Evolutionary conservation across 1,140 invertebrate species (phyloP).

Genomic region (Ruditapes philippinarum): DNA sequence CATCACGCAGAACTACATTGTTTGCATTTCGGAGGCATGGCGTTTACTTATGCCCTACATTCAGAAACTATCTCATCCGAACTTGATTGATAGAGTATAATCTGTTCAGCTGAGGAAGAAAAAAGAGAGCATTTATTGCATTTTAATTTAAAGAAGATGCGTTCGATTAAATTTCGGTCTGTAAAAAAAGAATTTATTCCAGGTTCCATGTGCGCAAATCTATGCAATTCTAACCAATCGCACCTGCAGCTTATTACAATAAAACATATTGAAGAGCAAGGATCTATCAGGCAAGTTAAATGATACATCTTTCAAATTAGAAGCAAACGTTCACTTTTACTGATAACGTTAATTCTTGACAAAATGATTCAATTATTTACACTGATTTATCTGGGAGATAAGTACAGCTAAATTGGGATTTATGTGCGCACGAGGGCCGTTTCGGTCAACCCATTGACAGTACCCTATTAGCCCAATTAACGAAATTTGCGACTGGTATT

Average conservation of each 20-base stretch:
- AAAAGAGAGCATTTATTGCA: background rate
- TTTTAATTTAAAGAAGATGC: constrained; percentile 32
- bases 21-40: too few species aligned
- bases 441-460: constrained; percentile 6
- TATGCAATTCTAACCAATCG: background rate
- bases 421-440: constrained; percentile 28
- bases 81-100: too few species aligned
- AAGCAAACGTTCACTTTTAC: constrained; percentile 19
- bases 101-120: too few species aligned
- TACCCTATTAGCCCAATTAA: constrained; percentile 31
- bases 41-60: too few species aligned
- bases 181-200: background rate
- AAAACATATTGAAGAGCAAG: background rate
- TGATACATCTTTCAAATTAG: constrained; percentile 59
- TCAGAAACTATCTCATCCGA: too few species aligned
- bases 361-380: constrained; percentile 62
- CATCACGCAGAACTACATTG: too few species aligned
- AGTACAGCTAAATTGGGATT: constrained; percentile 57
- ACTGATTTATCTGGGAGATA: constrained; percentile 52
- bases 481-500: constrained; percentile 25
- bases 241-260: constrained; percentile 52
- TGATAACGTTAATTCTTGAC: constrained; percentile 53
- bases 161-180: background rate
- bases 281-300: constrained; percentile 24
- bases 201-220: constrained; percentile 12